Conservation (phyloP, 1,140 invertebrate genomes). For the Heliothis virescens region DNA sequence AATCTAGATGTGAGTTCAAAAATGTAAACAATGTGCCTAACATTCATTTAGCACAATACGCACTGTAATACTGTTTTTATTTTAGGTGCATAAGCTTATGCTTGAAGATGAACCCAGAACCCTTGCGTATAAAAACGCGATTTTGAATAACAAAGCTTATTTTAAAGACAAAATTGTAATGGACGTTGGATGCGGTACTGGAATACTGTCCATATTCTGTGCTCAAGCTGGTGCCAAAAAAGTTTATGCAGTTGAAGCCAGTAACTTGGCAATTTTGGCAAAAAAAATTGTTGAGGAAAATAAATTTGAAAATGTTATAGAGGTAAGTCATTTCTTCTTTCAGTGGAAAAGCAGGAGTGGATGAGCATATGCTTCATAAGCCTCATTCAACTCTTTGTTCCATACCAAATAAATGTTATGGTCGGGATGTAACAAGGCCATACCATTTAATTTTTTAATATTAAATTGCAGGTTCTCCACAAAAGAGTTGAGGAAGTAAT, state of each 20-base stretch:
- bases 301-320: conserved; percentile 85
- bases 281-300: conserved; percentile 94
- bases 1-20: conserved; percentile 83
- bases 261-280: conserved; percentile 95
- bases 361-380: too few relatives aligned
- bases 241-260: conserved; percentile 97
- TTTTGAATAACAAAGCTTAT: conserved; percentile 89
- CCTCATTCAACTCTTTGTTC: too few relatives aligned
- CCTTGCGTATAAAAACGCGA: conserved; percentile 93
- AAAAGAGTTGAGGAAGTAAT: conserved; percentile 91
- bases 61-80: conserved; percentile 15
- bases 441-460: too few relatives aligned
- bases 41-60: background rate
- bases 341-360: too few relatives aligned
- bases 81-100: conserved; percentile 92
- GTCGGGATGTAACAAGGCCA: too few relatives aligned
- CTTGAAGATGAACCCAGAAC: conserved; percentile 93
- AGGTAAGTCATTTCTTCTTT: conserved; percentile 76
- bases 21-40: background rate
- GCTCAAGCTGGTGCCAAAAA: conserved; percentile 96
- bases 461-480: conserved; percentile 87
- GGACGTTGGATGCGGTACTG: conserved; percentile 99
- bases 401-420: too few relatives aligned
- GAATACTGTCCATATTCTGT: conserved; percentile 98
- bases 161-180: conserved; percentile 93